These are phyloP conservation scores for Macrotrachela quadricornifera DNA, from an alignment of 1,140 invertebrate species.

Conservation along the genomic window DNA sequence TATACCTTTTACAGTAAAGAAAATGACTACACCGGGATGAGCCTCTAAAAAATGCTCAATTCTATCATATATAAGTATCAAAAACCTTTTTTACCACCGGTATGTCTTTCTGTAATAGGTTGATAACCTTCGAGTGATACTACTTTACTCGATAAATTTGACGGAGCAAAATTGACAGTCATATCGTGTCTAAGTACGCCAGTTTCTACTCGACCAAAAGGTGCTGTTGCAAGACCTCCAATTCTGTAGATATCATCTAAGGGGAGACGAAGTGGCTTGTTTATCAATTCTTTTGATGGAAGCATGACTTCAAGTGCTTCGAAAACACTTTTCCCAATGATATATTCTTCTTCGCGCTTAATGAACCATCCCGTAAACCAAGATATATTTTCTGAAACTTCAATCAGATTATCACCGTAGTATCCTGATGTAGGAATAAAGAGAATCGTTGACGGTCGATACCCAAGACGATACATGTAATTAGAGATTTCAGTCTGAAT, in stretches of 20 bases:
- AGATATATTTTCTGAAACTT: constrained; percentile 63
- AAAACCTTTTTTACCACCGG: too few relatives aligned
- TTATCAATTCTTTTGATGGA: constrained; percentile 71
- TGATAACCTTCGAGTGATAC: constrained; percentile 75
- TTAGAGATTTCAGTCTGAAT: constrained; percentile 81
- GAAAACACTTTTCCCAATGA: constrained; percentile 63
- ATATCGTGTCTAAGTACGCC: constrained; percentile 89
- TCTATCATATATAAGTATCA: too few relatives aligned
- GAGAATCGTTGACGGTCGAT: constrained; percentile 48
- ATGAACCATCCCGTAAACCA: constrained; percentile 85
- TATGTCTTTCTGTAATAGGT: too few relatives aligned
- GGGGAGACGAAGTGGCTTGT: constrained; percentile 81
- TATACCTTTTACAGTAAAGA: constrained; percentile 98
- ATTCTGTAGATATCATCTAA: constrained; percentile 99
- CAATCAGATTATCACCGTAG: constrained; percentile 95
- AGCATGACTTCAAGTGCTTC: constrained; percentile 84
- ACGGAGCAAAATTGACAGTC: constrained; percentile 80
- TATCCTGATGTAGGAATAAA: constrained; percentile 97
- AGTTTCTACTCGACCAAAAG: constrained; percentile 92
- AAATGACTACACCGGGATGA: constrained; percentile 88
- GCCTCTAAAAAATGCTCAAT: too few relatives aligned
- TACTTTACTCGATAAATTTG: constrained; percentile 79
- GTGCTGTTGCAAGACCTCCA: constrained; percentile 93
- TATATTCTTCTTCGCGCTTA: constrained; percentile 52
- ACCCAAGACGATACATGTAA: constrained; percentile 93